phyloP scores from a whole-genome alignment of 2,888 invertebrate genomes.

The Hipparchia semele region DNA sequence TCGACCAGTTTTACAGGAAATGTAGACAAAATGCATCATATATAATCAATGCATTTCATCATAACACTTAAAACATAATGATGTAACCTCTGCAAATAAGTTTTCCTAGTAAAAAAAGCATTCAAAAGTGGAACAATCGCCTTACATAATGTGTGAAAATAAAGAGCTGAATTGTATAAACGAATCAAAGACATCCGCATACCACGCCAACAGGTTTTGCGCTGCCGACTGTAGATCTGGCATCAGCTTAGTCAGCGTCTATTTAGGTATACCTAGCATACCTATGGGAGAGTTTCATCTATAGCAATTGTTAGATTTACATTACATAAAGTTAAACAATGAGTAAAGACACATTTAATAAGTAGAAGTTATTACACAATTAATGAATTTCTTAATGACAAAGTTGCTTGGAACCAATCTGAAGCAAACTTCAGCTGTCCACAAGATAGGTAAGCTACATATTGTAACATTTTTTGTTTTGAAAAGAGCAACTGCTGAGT shows the following conservation, averaged over 20 bases:
- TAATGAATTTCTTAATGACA: too few species aligned
- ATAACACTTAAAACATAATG: not conserved
- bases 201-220: slow-evolving; percentile 37
- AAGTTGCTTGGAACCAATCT: too few species aligned
- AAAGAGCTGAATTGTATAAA: slow-evolving; percentile 31
- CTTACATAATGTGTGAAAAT: slow-evolving; percentile 28
- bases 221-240: slow-evolving; percentile 24
- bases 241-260: slow-evolving; percentile 25
- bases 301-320: too few species aligned
- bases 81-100: slow-evolving; percentile 6
- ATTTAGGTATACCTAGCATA: slow-evolving; percentile 11
- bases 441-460: too few species aligned
- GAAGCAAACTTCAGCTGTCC: too few species aligned
- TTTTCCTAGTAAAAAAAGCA: slow-evolving; percentile 7
- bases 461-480: too few species aligned
- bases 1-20: too few species aligned
- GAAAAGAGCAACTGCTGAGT: too few species aligned
- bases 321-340: not conserved
- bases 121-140: slow-evolving; percentile 8
- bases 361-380: too few species aligned
- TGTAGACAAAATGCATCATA: too few species aligned
- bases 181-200: slow-evolving; percentile 38
- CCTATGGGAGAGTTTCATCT: not conserved
- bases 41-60: too few species aligned
- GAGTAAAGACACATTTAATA: too few species aligned